Evolutionary conservation across 2,888 invertebrate species (phyloP).

Genomic region (Nephrotoma appendiculata): DNA sequence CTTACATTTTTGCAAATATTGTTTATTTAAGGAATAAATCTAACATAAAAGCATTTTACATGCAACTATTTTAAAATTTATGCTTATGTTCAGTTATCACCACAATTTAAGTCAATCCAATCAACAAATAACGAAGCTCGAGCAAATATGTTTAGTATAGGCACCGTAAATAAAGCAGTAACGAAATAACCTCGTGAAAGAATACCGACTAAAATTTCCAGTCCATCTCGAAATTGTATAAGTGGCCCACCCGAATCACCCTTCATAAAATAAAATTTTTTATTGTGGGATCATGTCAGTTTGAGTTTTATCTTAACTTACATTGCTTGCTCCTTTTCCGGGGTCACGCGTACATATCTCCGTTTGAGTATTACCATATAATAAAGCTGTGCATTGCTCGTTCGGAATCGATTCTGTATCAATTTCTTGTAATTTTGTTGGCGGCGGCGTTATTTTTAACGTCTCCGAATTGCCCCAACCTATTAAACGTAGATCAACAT

Average conservation of each 20-base stretch:
- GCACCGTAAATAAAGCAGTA: neutral
- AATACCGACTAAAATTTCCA: constrained; percentile 1
- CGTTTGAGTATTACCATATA: neutral
- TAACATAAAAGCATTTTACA: too few relatives aligned
- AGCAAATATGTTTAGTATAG: constrained; percentile 5
- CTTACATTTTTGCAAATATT: too few relatives aligned
- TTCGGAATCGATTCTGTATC: neutral
- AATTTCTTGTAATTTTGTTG: neutral
- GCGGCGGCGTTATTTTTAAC: neutral
- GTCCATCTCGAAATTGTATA: neutral
- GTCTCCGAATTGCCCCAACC: neutral
- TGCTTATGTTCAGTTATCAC: too few relatives aligned
- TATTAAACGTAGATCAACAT: neutral
- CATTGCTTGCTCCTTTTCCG: constrained; percentile 6
- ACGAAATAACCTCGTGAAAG: neutral
- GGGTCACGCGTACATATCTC: constrained; percentile 1
- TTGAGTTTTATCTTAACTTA: neutral
- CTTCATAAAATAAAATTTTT: neutral
- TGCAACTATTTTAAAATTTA: too few relatives aligned
- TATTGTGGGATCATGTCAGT: neutral
- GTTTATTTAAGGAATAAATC: too few relatives aligned
- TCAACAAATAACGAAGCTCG: constrained; percentile 1
- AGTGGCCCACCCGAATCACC: constrained; percentile 10
- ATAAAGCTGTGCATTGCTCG: neutral
- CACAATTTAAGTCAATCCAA: neutral